phyloP scores from a whole-genome alignment of 2,888 invertebrate genomes.

The Lochmaea capreae region DNA sequence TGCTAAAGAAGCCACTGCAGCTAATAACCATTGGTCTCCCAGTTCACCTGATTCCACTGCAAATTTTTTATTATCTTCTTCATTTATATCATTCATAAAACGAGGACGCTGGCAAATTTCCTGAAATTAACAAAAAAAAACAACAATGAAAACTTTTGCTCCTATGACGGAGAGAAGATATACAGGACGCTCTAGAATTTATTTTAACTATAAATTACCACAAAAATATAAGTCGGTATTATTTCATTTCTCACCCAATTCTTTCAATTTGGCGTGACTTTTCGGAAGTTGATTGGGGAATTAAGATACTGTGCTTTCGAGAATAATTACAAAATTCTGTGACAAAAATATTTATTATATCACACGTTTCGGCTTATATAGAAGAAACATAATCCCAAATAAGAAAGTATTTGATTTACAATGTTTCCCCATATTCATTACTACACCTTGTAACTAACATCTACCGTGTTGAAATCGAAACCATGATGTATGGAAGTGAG shows the following conservation, averaged over 20 bases:
- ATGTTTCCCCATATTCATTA: slow-evolving; percentile 19
- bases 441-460: slow-evolving; percentile 10
- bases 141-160: too few relatives aligned
- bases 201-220: too few relatives aligned
- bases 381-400: not conserved
- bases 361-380: not conserved
- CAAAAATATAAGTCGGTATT: too few relatives aligned
- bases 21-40: slow-evolving; percentile 72
- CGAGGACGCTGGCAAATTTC: slow-evolving; percentile 76
- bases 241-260: too few relatives aligned
- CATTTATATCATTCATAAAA: slow-evolving; percentile 66
- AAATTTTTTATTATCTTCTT: slow-evolving; percentile 61
- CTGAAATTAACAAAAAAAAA: slow-evolving; percentile 59
- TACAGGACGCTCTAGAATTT: too few relatives aligned
- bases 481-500: slow-evolving; percentile 20
- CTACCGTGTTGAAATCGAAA: slow-evolving; percentile 29
- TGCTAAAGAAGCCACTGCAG: slow-evolving; percentile 75
- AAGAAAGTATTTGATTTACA: not conserved
- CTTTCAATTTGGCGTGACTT: too few relatives aligned
- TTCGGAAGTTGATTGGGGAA: not conserved
- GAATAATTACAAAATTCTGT: not conserved
- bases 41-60: slow-evolving; percentile 71
- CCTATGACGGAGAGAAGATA: too few relatives aligned
- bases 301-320: not conserved
- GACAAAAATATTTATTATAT: not conserved